Conservation (phyloP, 2,113 vertebrate genomes). For the Puma concolor region DNA sequence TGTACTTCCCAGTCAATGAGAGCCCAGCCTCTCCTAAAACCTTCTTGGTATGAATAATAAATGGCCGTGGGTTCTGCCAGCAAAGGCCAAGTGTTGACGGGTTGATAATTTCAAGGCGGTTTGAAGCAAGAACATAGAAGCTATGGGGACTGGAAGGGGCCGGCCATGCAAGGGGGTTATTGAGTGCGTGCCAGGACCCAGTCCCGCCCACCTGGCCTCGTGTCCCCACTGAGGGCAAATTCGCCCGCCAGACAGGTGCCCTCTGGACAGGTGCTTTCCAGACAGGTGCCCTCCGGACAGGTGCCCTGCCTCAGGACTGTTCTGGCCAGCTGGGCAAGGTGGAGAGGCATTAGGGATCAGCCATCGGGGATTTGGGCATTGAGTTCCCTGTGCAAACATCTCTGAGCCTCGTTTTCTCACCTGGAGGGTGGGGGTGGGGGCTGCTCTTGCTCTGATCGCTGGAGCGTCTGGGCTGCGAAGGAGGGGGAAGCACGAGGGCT, state of each 20-base stretch:
- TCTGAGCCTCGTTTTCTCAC: neutral
- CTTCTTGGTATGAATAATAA: slow-evolving; percentile 61
- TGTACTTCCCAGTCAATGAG: slow-evolving; percentile 59
- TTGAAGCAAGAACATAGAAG: neutral
- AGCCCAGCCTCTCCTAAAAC: slow-evolving; percentile 34
- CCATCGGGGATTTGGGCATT: fast-evolving
- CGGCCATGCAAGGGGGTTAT: fast-evolving
- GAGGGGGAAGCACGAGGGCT: too few relatives aligned
- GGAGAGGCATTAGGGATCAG: fast-evolving
- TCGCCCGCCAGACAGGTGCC: neutral
- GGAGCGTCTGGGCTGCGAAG: neutral
- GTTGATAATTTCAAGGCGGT: neutral
- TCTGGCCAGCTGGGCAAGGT: fast-evolving
- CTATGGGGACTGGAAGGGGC: neutral
- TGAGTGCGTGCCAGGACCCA: fast-evolving
- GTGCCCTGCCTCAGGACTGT: fast-evolving
- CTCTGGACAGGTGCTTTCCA: too few relatives aligned
- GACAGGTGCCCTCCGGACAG: neutral
- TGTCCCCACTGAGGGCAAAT: fast-evolving
- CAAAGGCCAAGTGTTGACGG: neutral
- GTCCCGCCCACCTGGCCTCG: fast-evolving
- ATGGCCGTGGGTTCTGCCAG: slow-evolving; percentile 29
- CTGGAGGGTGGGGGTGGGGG: neutral
- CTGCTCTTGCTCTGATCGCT: fast-evolving
- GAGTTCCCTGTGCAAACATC: fast-evolving